These are phyloP conservation scores for Phoxinus dragarum DNA, from an alignment of 2,797 vertebrate species.

Conservation along the genomic window DNA sequence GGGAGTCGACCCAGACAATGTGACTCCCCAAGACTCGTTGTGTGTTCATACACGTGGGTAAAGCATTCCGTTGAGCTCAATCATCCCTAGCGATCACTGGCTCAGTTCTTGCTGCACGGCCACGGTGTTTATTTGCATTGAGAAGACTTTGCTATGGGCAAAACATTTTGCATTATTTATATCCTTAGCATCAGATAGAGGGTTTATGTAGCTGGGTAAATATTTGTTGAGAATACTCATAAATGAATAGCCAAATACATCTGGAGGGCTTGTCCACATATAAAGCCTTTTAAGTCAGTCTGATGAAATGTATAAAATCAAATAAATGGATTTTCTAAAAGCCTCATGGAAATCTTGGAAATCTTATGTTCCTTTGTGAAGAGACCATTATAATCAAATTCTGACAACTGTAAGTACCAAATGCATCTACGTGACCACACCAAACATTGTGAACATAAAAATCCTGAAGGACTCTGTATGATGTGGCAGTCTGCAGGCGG, in stretches of 20 bases:
- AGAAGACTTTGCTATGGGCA: constrained; percentile 6
- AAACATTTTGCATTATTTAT: constrained; percentile 53
- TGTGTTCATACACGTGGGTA: neutral
- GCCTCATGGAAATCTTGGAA: neutral
- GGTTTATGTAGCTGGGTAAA: constrained; percentile 33
- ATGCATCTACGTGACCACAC: constrained; percentile 37
- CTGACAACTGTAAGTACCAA: neutral
- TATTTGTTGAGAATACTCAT: constrained; percentile 35
- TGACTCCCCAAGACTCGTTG: constrained; percentile 32
- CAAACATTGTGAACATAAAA: constrained; percentile 21
- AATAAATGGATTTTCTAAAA: neutral
- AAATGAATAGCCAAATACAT: constrained; percentile 23
- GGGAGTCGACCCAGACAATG: constrained; percentile 50
- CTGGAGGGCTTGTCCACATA: neutral
- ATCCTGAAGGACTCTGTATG: constrained; percentile 16
- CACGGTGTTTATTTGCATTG: constrained; percentile 13
- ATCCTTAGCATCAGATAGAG: constrained; percentile 28
- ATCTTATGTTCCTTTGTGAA: constrained; percentile 16
- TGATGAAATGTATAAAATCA: neutral
- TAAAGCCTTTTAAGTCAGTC: constrained; percentile 35
- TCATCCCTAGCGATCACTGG: constrained; percentile 4
- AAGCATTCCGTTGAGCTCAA: neutral
- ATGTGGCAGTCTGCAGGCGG: constrained; percentile 16
- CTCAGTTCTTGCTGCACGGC: neutral
- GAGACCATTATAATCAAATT: constrained; percentile 18